A percentile compares a stretch with the other conserved stretches of the same genome.
phyloP scores from a whole-genome alignment of 2,113 vertebrate genomes.

The Cairina moschata region DNA sequence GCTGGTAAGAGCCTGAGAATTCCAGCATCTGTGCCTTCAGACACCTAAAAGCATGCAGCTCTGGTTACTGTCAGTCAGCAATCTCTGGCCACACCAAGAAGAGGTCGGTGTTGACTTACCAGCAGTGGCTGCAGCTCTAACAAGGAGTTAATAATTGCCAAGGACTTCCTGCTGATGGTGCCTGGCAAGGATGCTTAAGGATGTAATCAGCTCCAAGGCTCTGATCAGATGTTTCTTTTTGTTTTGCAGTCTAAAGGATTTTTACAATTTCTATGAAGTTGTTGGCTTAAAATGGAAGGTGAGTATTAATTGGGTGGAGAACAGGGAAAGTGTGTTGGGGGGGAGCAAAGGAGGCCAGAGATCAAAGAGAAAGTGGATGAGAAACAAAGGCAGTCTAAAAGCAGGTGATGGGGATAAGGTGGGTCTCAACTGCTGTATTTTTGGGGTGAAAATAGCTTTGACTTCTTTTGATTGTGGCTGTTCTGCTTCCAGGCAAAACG shows the following conservation, averaged over 20 bases:
- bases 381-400: neutral
- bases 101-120: neutral
- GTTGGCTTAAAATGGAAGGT: conserved; percentile 98
- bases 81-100: neutral
- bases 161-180: neutral
- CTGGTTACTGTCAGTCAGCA: neutral
- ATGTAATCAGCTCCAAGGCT: neutral
- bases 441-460: neutral
- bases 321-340: neutral
- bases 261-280: conserved; percentile 96
- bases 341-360: neutral
- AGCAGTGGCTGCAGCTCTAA: neutral
- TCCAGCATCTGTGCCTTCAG: neutral
- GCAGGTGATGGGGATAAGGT: neutral
- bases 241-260: conserved; percentile 88
- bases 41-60: neutral
- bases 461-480: neutral
- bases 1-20: neutral
- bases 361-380: neutral
- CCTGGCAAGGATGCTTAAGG: conserved; percentile 1
- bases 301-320: neutral
- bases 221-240: conserved; percentile 35
- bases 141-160: conserved; percentile 24
- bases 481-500: conserved; percentile 81
- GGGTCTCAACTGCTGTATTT: neutral